Evolutionary conservation across 2,888 invertebrate genomes (phyloP).

Genomic region (Oxystoma pomonae): DNA sequence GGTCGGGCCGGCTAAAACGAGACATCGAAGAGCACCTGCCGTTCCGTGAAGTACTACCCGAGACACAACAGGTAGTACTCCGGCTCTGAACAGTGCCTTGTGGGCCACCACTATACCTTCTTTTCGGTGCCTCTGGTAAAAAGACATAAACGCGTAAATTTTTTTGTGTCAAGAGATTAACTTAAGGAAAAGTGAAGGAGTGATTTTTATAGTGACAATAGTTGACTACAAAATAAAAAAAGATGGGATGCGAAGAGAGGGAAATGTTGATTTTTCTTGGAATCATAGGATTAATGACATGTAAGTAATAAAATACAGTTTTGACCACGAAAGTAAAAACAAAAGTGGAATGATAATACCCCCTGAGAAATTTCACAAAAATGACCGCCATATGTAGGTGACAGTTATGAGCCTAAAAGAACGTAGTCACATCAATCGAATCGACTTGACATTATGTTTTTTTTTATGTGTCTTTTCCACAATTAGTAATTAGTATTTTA

Average conservation of each 20-base stretch:
- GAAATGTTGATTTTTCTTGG: not conserved
- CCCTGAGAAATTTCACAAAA: no score
- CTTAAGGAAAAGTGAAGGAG: not conserved
- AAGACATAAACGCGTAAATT: no score
- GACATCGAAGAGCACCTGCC: constrained; percentile 6
- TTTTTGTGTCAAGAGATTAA: no score
- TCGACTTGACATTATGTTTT: no score
- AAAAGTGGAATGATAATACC: no score
- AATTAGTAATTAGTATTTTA: no score
- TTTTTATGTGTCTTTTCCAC: no score
- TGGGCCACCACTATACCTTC: not conserved
- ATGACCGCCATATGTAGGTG: no score
- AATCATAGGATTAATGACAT: not conserved
- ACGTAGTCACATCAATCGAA: no score
- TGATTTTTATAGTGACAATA: no score
- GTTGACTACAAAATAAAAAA: not conserved
- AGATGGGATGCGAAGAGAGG: not conserved
- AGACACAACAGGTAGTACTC: not conserved
- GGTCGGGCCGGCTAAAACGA: constrained; percentile 9
- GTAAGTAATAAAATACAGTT: not conserved
- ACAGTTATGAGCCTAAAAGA: no score
- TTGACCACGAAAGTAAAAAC: no score
- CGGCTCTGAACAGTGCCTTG: not conserved
- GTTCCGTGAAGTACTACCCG: not conserved
- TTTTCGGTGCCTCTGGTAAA: not conserved